Conservation (phyloP, 2,113 vertebrate species). For the Vulpes ferrilata region DNA sequence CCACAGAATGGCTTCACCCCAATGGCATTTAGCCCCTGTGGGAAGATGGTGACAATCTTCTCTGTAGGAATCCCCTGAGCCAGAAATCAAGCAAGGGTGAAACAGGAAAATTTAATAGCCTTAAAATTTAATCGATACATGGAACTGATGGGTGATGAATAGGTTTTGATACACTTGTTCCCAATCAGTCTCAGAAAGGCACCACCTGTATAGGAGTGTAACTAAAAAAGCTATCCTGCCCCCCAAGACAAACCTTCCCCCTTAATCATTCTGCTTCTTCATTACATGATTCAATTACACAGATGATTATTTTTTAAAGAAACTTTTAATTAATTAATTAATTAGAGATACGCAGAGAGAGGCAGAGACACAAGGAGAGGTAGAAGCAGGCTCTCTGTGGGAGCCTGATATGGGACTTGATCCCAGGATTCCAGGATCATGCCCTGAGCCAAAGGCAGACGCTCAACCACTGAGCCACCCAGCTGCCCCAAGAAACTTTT, state of each 20-base stretch:
- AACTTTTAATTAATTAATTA: neutral
- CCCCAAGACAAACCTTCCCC: neutral
- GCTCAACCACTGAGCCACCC: too few species aligned
- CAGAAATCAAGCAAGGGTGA: neutral
- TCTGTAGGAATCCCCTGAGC: neutral
- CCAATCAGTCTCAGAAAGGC: neutral
- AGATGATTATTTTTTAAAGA: neutral
- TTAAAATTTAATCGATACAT: too few species aligned
- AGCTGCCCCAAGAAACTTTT: neutral
- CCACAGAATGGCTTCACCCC: too few species aligned
- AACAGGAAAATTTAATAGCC: neutral
- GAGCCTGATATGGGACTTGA: too few species aligned
- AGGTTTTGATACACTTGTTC: rapidly evolving
- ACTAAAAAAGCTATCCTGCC: too few species aligned
- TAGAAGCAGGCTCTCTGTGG: too few species aligned
- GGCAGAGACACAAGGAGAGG: too few species aligned
- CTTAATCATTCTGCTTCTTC: neutral
- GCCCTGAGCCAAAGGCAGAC: too few species aligned
- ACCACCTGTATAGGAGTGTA: rapidly evolving
- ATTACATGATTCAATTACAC: neutral
- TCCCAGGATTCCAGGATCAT: too few species aligned
- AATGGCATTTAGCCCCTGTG: rapidly evolving
- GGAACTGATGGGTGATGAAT: too few species aligned
- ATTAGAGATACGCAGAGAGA: too few species aligned
- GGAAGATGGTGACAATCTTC: neutral